Conservation (phyloP, 2,797 vertebrate species). For the Botia almorhae region DNA sequence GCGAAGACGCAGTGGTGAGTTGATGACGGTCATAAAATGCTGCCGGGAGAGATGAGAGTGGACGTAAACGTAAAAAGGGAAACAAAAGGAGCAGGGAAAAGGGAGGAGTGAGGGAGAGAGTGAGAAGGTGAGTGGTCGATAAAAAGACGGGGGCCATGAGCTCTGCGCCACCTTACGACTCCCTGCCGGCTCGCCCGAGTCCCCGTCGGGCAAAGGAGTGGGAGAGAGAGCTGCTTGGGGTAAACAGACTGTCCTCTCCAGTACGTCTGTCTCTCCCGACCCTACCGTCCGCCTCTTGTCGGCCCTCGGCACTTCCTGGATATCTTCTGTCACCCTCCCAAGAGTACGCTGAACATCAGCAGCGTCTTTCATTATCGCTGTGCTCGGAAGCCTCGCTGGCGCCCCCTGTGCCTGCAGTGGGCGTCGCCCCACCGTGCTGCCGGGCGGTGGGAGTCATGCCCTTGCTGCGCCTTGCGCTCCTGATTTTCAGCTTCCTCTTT, state of each 20-base stretch:
- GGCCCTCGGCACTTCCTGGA: constrained; percentile 75
- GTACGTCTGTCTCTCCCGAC: constrained; percentile 65
- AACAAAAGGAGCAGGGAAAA: constrained; percentile 45
- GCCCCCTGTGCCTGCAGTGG: constrained; percentile 70
- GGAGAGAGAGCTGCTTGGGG: constrained; percentile 72
- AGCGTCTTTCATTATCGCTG: constrained; percentile 72
- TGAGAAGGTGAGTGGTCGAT: constrained; percentile 61
- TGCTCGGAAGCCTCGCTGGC: constrained; percentile 78
- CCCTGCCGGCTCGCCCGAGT: constrained; percentile 73
- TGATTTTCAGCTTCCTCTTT: constrained; percentile 89
- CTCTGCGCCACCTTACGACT: constrained; percentile 74
- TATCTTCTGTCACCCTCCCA: constrained; percentile 73
- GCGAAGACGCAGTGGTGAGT: constrained; percentile 61
- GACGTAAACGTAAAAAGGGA: constrained; percentile 57
- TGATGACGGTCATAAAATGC: constrained; percentile 77
- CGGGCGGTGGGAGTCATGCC: constrained; percentile 79
- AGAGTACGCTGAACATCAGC: constrained; percentile 68
- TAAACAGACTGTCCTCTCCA: constrained; percentile 74
- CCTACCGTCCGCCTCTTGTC: constrained; percentile 69
- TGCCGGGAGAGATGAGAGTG: constrained; percentile 46
- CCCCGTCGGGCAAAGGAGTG: constrained; percentile 71
- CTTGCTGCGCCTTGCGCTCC: constrained; percentile 83
- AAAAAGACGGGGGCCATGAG: constrained; percentile 75
- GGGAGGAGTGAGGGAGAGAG: constrained; percentile 56
- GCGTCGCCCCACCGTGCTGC: constrained; percentile 71